Percentiles rank a stretch among this genome's conserved stretches.
These are phyloP conservation scores for Clunio marinus DNA, from an alignment of 2,888 invertebrate species.

Conservation along the genomic window DNA sequence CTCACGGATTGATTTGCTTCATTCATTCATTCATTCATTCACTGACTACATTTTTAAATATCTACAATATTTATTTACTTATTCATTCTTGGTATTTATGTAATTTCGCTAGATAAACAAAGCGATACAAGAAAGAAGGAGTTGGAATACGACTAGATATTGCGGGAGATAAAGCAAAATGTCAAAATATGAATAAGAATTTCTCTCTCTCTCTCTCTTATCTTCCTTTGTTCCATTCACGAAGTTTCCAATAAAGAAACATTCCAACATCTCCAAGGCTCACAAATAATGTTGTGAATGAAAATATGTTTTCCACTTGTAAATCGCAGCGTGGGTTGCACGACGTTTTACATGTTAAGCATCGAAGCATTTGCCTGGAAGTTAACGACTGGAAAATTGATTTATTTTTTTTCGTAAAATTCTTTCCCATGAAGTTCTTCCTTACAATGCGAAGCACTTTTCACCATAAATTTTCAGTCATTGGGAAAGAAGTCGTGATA, in stretches of 20 bases:
- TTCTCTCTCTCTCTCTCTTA: too few relatives aligned
- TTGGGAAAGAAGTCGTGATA: background rate
- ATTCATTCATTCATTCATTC: too few relatives aligned
- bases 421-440: conserved; percentile 11
- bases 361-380: background rate
- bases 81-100: too few relatives aligned
- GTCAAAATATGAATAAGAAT: too few relatives aligned
- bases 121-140: too few relatives aligned
- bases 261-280: background rate
- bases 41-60: too few relatives aligned
- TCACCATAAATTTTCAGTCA: background rate
- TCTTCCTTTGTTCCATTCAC: background rate
- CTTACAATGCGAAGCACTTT: conserved; percentile 1
- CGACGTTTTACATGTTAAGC: too few relatives aligned
- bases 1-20: too few relatives aligned
- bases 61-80: too few relatives aligned
- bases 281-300: background rate
- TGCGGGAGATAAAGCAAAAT: too few relatives aligned
- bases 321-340: background rate
- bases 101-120: too few relatives aligned
- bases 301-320: conserved; percentile 1
- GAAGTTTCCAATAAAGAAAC: background rate
- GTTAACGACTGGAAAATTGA: background rate
- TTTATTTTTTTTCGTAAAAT: background rate
- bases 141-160: too few relatives aligned